A percentile compares a stretch with the other conserved stretches of the same genome.
Conservation (phyloP, 1,140 invertebrate species). For the Cherax destructor region DNA sequence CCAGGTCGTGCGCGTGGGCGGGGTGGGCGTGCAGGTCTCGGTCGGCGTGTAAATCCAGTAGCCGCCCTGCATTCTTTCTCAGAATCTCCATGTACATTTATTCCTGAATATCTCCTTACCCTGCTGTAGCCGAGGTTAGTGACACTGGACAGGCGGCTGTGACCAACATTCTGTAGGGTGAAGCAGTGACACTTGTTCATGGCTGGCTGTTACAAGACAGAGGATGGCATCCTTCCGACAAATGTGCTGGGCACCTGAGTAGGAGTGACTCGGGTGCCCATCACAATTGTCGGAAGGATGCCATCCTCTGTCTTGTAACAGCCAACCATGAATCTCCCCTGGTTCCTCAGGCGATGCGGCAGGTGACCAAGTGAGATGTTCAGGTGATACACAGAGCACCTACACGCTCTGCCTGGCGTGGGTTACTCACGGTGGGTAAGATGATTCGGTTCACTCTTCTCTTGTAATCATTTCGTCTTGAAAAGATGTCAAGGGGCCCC, state of each 20-base stretch:
- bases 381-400: neutral
- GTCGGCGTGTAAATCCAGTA: slow-evolving; percentile 17
- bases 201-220: no score
- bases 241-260: no score
- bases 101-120: neutral
- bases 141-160: neutral
- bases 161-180: neutral
- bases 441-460: no score
- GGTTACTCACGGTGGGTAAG: no score
- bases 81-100: slow-evolving; percentile 20
- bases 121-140: neutral
- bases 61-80: slow-evolving; percentile 39
- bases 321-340: no score
- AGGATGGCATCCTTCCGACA: no score
- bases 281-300: no score
- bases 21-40: slow-evolving; percentile 31
- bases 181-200: no score
- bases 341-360: neutral
- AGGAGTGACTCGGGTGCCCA: neutral
- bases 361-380: neutral
- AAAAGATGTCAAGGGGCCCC: no score
- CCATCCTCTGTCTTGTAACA: no score
- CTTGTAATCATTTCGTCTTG: no score
- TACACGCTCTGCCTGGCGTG: neutral
- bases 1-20: slow-evolving; percentile 46